These are phyloP conservation scores for Montipora capitata DNA, from an alignment of 92 coral and sea anemone species.

Conservation along the genomic window DNA sequence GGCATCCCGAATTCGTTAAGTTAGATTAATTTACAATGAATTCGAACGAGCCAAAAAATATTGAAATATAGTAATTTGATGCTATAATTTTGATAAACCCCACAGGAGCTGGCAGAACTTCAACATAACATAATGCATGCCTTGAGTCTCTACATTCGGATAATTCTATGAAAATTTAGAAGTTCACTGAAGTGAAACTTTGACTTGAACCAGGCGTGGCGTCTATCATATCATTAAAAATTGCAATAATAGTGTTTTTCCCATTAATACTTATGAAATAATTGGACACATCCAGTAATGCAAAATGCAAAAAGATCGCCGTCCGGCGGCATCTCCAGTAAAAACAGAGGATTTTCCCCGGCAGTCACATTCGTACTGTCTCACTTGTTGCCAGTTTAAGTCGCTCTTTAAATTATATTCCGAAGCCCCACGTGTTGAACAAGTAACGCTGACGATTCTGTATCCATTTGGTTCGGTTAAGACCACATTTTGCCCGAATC, in stretches of 20 bases:
- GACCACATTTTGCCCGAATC: constrained; percentile 47
- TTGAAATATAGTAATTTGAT: neutral
- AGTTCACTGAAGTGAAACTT: constrained; percentile 4
- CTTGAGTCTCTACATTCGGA: neutral
- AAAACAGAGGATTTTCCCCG: constrained; percentile 68
- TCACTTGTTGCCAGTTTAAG: neutral
- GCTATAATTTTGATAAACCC: constrained; percentile 1
- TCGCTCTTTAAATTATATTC: constrained; percentile 73
- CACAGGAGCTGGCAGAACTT: constrained; percentile 11
- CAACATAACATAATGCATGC: constrained; percentile 22
- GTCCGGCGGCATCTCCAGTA: neutral
- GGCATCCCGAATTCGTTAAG: constrained; percentile 18
- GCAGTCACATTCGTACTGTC: constrained; percentile 74
- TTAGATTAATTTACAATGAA: constrained; percentile 9
- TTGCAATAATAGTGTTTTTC: too few relatives aligned
- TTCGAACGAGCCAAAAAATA: neutral
- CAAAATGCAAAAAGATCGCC: constrained; percentile 56
- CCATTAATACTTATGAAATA: constrained; percentile 17
- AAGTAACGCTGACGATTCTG: constrained; percentile 63
- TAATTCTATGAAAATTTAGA: neutral
- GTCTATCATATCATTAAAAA: neutral
- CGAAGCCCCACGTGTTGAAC: constrained; percentile 78
- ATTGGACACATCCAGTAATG: constrained; percentile 90
- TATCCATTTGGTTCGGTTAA: constrained; percentile 43
- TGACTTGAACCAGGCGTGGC: neutral